Evolutionary conservation across 2,113 vertebrate species (phyloP).

Genomic region (Heterotilapia buettikoferi): DNA sequence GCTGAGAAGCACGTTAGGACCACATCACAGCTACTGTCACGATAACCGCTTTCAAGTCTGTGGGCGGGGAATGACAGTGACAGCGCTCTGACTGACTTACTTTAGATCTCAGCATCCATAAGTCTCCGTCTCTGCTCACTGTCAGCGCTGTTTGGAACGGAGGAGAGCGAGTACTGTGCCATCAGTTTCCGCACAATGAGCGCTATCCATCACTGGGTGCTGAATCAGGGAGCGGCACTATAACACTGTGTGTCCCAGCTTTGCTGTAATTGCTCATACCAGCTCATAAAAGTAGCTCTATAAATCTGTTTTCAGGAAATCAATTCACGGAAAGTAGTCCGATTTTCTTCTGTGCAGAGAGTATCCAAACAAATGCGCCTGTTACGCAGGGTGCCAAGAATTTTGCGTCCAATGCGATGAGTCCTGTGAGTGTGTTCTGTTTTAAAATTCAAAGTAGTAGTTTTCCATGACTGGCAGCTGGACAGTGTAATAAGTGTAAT

Average conservation of each 20-base stretch:
- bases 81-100: neutral
- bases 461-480: neutral
- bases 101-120: neutral
- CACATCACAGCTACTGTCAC: neutral
- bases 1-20: constrained; percentile 36
- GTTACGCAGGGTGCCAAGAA: constrained; percentile 15
- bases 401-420: neutral
- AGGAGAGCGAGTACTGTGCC: neutral
- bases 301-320: neutral
- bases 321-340: neutral
- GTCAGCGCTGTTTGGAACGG: neutral
- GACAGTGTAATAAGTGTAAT: neutral
- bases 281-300: neutral
- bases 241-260: neutral
- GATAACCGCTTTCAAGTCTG: neutral
- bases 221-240: neutral
- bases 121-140: neutral
- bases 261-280: neutral
- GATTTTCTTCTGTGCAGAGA: neutral
- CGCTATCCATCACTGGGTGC: constrained; percentile 17
- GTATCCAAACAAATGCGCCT: neutral
- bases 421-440: neutral
- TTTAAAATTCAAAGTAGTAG: neutral
- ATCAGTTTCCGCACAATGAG: neutral
- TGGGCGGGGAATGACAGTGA: neutral